Percentiles rank a stretch among this genome's conserved stretches.
Evolutionary conservation across 2,888 invertebrate genomes (phyloP).

Genomic region (Caenorhabditis sulstoni): DNA sequence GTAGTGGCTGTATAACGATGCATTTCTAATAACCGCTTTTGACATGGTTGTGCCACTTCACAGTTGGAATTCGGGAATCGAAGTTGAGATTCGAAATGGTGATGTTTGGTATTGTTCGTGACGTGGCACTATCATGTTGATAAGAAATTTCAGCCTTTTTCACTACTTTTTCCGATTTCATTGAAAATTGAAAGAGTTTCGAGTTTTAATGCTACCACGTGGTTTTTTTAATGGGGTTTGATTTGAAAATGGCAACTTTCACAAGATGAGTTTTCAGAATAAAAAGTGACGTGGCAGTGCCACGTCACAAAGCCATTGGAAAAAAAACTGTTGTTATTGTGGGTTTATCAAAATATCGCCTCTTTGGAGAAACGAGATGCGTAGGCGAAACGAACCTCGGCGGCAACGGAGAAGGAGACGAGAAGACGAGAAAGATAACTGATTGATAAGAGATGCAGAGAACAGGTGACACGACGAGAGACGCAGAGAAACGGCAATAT

Average conservation of each 20-base stretch:
- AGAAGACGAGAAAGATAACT: neutral
- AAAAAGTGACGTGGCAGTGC: neutral
- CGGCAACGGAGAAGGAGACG: neutral
- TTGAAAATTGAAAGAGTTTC: too few relatives aligned
- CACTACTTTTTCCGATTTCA: too few relatives aligned
- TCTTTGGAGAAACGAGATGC: neutral
- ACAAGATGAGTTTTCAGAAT: neutral
- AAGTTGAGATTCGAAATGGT: too few relatives aligned
- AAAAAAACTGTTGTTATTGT: neutral
- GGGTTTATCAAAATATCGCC: neutral
- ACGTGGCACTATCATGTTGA: too few relatives aligned
- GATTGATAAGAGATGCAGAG: neutral
- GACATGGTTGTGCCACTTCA: too few relatives aligned
- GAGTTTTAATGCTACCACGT: too few relatives aligned
- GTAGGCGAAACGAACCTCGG: neutral
- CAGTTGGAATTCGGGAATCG: too few relatives aligned
- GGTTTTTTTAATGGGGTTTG: too few relatives aligned
- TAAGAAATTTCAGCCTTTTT: too few relatives aligned
- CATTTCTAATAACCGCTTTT: too few relatives aligned
- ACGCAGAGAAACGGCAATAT: neutral
- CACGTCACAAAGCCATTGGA: neutral
- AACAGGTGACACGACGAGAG: neutral
- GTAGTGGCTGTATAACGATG: neutral
- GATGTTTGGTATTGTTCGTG: too few relatives aligned
- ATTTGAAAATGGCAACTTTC: too few relatives aligned